phyloP scores from a whole-genome alignment of 2,113 vertebrate species.

The Numenius arquata region DNA sequence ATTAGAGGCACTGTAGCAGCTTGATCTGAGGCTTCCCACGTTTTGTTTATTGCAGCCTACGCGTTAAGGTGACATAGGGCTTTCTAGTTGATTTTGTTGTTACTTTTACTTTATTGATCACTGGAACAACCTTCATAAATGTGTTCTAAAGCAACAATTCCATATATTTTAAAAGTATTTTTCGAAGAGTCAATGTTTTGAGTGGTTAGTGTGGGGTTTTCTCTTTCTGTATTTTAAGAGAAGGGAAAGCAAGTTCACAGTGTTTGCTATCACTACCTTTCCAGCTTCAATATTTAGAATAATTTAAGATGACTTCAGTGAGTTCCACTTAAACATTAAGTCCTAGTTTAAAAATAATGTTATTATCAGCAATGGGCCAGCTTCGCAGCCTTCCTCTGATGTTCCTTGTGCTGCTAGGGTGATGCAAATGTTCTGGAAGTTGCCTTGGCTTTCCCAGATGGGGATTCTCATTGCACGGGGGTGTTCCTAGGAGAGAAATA shows the following conservation, averaged over 20 bases:
- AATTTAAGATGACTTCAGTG: not conserved
- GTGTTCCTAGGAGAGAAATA: not conserved
- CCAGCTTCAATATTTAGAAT: not conserved
- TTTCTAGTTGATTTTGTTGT: not conserved
- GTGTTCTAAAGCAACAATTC: not conserved
- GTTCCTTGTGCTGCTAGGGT: not conserved
- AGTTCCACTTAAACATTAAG: not conserved
- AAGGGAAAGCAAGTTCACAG: not conserved
- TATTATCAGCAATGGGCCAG: not conserved
- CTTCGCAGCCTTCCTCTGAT: not conserved
- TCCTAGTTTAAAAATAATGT: not conserved
- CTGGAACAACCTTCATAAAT: not conserved
- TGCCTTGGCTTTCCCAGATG: not conserved
- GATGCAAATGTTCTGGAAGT: not conserved
- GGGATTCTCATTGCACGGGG: not conserved
- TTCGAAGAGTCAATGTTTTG: not conserved
- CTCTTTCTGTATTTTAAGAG: not conserved
- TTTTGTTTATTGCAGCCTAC: not conserved
- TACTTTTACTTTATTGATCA: not conserved
- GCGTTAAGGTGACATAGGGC: not conserved
- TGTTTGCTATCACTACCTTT: not conserved
- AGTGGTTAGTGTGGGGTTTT: not conserved
- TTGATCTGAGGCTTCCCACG: not conserved
- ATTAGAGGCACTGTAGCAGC: not conserved
- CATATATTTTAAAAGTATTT: not conserved